These are phyloP conservation scores for Potorous gilbertii DNA, from an alignment of 2,797 vertebrate genomes.

Conservation along the genomic window DNA sequence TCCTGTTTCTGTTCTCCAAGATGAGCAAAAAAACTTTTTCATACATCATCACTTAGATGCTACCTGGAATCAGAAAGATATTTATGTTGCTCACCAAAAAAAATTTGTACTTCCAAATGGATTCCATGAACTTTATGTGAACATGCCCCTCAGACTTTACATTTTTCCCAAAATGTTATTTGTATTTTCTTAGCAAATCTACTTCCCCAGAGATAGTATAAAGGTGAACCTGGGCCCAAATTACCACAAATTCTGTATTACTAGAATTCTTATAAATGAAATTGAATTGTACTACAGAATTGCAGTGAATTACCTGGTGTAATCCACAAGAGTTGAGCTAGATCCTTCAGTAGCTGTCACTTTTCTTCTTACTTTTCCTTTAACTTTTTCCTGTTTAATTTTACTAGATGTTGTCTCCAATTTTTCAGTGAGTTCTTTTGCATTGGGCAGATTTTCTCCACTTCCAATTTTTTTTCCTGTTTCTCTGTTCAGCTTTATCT, in stretches of 20 bases:
- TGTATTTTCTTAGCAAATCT: neutral
- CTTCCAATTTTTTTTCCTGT: conserved; percentile 89
- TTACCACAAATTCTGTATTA: neutral
- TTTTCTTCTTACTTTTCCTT: conserved; percentile 85
- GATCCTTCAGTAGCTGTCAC: conserved; percentile 83
- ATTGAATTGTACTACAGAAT: neutral
- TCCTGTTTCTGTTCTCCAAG: neutral
- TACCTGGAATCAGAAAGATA: neutral
- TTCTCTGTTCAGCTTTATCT: conserved; percentile 97
- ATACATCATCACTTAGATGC: neutral
- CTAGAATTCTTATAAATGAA: neutral
- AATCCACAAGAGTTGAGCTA: conserved; percentile 86
- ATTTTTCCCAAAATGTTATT: neutral
- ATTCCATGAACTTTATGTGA: neutral
- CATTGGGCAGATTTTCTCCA: conserved; percentile 76
- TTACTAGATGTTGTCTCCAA: conserved; percentile 83
- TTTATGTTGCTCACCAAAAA: neutral
- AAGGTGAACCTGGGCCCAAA: neutral
- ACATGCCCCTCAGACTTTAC: neutral
- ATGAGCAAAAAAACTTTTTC: neutral
- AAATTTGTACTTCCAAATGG: neutral
- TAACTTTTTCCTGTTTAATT: conserved; percentile 85
- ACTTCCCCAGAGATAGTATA: neutral
- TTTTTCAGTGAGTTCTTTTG: conserved; percentile 85
- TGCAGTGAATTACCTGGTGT: conserved; percentile 87